Conservation (phyloP, 2,888 invertebrate genomes). For the Lochmaea crataegi region DNA sequence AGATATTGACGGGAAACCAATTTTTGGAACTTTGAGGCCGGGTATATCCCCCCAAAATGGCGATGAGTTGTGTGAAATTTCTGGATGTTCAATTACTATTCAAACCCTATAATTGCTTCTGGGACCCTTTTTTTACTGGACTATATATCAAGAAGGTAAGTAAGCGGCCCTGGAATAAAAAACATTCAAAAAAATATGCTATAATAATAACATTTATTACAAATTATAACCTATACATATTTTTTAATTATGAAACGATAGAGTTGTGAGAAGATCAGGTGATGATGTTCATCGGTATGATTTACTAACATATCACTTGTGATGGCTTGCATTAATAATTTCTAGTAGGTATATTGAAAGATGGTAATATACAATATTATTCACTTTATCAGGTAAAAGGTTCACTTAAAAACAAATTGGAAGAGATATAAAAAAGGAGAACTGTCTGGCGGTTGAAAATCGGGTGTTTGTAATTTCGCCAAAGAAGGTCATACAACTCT, state of each 20-base stretch:
- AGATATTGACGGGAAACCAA: too few relatives aligned
- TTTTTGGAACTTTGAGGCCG: too few relatives aligned
- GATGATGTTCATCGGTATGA: neutral
- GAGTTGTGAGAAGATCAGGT: neutral
- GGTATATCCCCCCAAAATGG: too few relatives aligned
- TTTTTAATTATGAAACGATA: neutral
- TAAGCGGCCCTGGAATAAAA: neutral
- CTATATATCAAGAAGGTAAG: neutral
- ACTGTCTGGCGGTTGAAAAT: too few relatives aligned
- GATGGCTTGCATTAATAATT: neutral
- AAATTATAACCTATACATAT: neutral
- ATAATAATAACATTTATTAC: constrained; percentile 11
- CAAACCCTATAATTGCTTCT: too few relatives aligned
- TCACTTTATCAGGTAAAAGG: neutral
- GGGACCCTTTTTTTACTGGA: too few relatives aligned
- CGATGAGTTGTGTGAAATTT: too few relatives aligned
- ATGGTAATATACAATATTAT: constrained; percentile 15
- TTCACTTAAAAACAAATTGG: neutral
- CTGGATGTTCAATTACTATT: too few relatives aligned
- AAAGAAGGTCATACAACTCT: too few relatives aligned
- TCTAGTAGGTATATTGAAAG: constrained; percentile 26
- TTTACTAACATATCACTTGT: constrained; percentile 2
- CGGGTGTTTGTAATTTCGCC: too few relatives aligned
- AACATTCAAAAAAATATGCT: neutral
- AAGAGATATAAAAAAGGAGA: neutral